Conservation (phyloP, 2,797 vertebrate genomes). For the Rhabdomys pumilio region DNA sequence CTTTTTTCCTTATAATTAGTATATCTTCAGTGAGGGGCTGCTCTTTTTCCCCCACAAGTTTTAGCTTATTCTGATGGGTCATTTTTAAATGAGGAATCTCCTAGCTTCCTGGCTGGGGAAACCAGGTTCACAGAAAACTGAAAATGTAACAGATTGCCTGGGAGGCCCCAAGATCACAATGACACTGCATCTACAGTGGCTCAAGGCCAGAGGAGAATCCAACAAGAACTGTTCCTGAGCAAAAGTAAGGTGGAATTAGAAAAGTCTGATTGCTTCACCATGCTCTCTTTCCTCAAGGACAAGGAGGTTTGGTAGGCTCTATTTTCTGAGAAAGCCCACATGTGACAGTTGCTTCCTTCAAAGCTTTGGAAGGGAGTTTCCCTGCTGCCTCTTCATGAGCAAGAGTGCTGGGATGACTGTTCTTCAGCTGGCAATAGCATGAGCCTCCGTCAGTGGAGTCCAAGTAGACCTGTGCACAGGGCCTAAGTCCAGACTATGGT, state of each 20-base stretch:
- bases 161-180: neutral
- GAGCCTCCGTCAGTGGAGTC: too few species aligned
- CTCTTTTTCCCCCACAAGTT: fast-evolving
- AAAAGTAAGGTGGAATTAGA: neutral
- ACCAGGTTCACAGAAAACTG: neutral
- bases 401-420: neutral
- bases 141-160: neutral
- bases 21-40: neutral
- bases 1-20: neutral
- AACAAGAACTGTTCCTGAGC: neutral
- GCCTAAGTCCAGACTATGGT: neutral
- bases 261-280: neutral
- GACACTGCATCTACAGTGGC: fast-evolving
- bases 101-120: neutral
- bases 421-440: neutral
- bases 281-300: neutral
- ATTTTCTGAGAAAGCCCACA: neutral
- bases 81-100: neutral
- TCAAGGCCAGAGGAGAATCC: neutral
- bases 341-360: neutral
- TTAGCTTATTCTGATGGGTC: neutral
- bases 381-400: neutral
- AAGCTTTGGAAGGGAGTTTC: neutral
- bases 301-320: neutral
- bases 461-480: neutral